Base-by-base conservation (phyloP, 2,113 vertebrate genomes). In the Gymnorhina tibicen region DNA sequence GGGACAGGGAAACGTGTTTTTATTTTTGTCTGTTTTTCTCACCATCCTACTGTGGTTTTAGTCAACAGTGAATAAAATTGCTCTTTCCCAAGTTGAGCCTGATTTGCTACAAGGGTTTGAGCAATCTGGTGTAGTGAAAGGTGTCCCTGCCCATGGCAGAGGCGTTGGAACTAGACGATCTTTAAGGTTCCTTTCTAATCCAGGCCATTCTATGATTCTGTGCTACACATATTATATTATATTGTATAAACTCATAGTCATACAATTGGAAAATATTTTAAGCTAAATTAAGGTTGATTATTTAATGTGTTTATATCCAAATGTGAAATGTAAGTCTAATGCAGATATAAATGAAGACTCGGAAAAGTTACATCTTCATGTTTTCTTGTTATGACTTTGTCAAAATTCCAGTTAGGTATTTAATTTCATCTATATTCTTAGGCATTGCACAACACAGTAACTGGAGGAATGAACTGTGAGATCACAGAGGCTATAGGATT, bases 141-240 rank as follows among this genome's bases (percentile, higher is more conserved):
- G 15, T 23, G 11, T 27, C 14, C 17, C 22, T 58, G 32, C 6
- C 16, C 18, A 37, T 0, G 0, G 9, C 10, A 24, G 23, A 2
- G 8, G 21, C 3, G 1, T 4, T 47, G 35, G 17, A 53, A 62
- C 7, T 9, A 19, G 17, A 4, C 27, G 28, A 32, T 49, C 4
- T 56, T 47, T 53, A 60, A 35, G 6, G 2, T 39, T 82, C 19
- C 39, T 75, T 53, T 53, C 39, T 21, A 41, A 75, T 41, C 6
- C 39, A 60, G 33, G 24, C 3, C 8, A 41, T 68, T 68, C 20
- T 32, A 24, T 46, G 27, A 44, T 39, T 74, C 33, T 39, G 11
- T 39, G 24, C 53, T 41, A 56, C 3, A 10, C 18, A 42, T 49
- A 41, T 22, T 59, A 47, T 15, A 5, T 62, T 41, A 73, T 44